These are phyloP conservation scores for Dicranocentrus wangi DNA, from an alignment of 2,888 invertebrate species.

Conservation along the genomic window DNA sequence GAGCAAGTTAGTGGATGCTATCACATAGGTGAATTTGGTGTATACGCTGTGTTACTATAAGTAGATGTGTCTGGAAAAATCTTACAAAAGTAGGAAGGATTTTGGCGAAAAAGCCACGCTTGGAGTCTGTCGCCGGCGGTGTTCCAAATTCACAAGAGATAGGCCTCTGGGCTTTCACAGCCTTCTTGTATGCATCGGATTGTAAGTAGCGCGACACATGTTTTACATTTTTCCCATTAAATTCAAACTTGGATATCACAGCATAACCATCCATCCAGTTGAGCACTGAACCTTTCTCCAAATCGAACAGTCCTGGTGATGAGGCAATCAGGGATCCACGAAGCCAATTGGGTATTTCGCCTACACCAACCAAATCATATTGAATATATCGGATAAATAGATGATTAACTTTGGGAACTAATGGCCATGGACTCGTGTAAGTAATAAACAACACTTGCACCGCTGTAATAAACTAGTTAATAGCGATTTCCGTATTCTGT, in stretches of 20 bases:
- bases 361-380: slow-evolving; percentile 71
- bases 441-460: too few species aligned
- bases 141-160: slow-evolving; percentile 77
- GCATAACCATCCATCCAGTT: slow-evolving; percentile 77
- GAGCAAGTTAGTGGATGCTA: too few species aligned
- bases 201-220: slow-evolving; percentile 75
- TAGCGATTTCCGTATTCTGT: too few species aligned
- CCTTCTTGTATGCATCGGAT: slow-evolving; percentile 76
- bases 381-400: too few species aligned
- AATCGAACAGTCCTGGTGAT: slow-evolving; percentile 77
- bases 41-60: too few species aligned
- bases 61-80: too few species aligned
- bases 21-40: too few species aligned
- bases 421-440: too few species aligned
- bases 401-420: too few species aligned
- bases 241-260: slow-evolving; percentile 75
- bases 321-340: slow-evolving; percentile 75
- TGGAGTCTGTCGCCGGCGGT: slow-evolving; percentile 76
- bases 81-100: slow-evolving; percentile 63
- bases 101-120: slow-evolving; percentile 58
- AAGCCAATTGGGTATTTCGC: slow-evolving; percentile 75
- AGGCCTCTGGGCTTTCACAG: slow-evolving; percentile 75
- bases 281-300: slow-evolving; percentile 75
- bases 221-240: slow-evolving; percentile 75
- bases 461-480: too few species aligned